Base-by-base conservation (phyloP, 2,113 vertebrate genomes). In the Astur gentilis region DNA sequence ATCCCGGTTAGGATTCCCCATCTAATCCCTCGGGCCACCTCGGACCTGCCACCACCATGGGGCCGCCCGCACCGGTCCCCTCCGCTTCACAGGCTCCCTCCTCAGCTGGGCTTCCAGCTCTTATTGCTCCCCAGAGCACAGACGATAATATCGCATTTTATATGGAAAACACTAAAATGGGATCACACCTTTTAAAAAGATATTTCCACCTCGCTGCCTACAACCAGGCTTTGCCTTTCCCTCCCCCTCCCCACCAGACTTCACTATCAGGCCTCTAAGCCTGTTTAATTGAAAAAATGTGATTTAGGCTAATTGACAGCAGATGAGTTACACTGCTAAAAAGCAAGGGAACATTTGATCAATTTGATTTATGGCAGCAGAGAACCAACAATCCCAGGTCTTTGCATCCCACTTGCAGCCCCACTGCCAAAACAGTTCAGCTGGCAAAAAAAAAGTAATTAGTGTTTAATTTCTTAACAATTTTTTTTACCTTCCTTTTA, bases 381-480 rank as follows among this genome's bases (percentile, higher is more conserved):
- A 94, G 95, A 94, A 90, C 73, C 42, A 9, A 87, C 93, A 92
- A 73, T 80, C 95, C 94, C 94, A 42, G n/a, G 44, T 58, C 95
- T 94, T 21, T 95, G 92, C 96, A 95, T 90, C 96, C 97, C 92
- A 76, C 97, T 97, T 75, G 10, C n/a, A 96, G 89, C 81, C 88
- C 93, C 19, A 0, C 26, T 64, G 97, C 97, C 97, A 97, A 36
- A 95, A 91, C 93, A 95, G 95, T 92, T 98, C 98, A 97, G 97
- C 88, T 87, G 96, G 97, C 77, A 78, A 94, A 95, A 94, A 90
- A 97, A 94, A 84, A 83, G 95, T 95, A 98, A 98, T 98, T 98
- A 98, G 97, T 96, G 96, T 98, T 98, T 98, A 98, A 98, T 98
- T 98, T 98, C 98, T 98, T 98, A 97, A 98, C 97, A 96, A 97